Base-by-base conservation (phyloP, 2,888 invertebrate species). In the Dryococelus australis region DNA sequence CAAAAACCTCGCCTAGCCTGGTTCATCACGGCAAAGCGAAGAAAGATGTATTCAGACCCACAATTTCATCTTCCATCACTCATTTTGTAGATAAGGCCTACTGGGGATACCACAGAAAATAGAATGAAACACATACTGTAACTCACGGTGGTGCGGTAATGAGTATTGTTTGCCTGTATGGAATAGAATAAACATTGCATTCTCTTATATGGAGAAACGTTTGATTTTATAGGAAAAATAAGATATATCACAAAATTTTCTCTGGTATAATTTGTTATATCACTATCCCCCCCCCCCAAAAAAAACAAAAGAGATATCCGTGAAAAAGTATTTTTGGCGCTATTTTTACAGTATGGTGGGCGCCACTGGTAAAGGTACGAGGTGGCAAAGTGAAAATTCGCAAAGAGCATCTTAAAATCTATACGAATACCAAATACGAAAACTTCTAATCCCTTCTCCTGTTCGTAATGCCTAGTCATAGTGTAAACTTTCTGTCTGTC, bases 41-140 rank as follows among this genome's bases (percentile, higher is more conserved):
- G 87, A 47, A 87, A 43, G 86, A 88, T 87, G 86, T 86, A 65
- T 87, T 87, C 85, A 89, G 87, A 87, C 84, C 81, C 35, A 80
- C 3, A 5, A 28, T 89, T 86, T 84, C 51, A 88, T 83, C 84
- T 83, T 78, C 84, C 16, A 47, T 47, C 47, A 47, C 16, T n/a
- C 20, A 16, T 79, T 27, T 85, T 24, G 91, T 91, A 91, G 91
- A 91, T 81, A 91, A 91, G 90, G 91, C 91, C 91, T 91, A 89
- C 86, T 79, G 91, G 91, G 91, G 91, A 91, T 43, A 91, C 91
- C 91, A 91, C 91, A 51, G 43, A 51, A 87, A 91, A 91, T 90
- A 91, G 91, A 91, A 90, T 91, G 90, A 90, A 89, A 90, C 90
- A 88, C n/a, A 84, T 90, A 90, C 90, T 91, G 90, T 90, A 91